Conservation (phyloP, 1,140 invertebrate species). For the Scaptomyza montana region DNA sequence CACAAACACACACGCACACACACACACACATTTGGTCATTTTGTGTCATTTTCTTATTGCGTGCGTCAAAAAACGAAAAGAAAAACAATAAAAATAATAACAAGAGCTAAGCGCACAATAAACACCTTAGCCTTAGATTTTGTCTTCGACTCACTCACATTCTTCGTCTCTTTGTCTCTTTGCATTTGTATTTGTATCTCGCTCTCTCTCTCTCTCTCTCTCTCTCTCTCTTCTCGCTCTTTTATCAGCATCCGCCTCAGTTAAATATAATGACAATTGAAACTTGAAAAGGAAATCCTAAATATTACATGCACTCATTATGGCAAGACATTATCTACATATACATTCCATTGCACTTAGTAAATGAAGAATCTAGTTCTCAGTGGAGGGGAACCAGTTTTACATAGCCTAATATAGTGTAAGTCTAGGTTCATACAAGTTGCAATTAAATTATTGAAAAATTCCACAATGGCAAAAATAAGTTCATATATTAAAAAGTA, state of each 20-base stretch:
- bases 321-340: conserved; percentile 37
- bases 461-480: too few species aligned
- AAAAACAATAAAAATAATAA: conserved; percentile 24
- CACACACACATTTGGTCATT: not conserved
- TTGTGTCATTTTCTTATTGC: conserved; percentile 15
- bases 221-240: not conserved
- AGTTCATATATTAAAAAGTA: too few species aligned
- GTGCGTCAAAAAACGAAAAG: conserved; percentile 35
- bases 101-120: conserved; percentile 55
- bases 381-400: conserved; percentile 2
- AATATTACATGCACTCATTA: conserved; percentile 54
- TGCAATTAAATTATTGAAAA: too few species aligned
- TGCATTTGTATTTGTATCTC: not conserved
- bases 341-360: too few species aligned
- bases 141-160: conserved; percentile 31
- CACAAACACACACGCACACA: conserved; percentile 32
- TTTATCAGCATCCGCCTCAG: conserved; percentile 69
- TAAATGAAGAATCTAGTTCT: too few species aligned
- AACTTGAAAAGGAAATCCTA: conserved; percentile 55
- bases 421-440: too few species aligned
- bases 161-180: conserved; percentile 4
- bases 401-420: too few species aligned
- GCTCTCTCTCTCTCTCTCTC: not conserved
- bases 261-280: conserved; percentile 79
- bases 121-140: conserved; percentile 55